A percentile compares a stretch with the other conserved stretches of the same genome.
These are phyloP conservation scores for Nymphalis c-album DNA, from an alignment of 2,888 invertebrate species.

Conservation along the genomic window DNA sequence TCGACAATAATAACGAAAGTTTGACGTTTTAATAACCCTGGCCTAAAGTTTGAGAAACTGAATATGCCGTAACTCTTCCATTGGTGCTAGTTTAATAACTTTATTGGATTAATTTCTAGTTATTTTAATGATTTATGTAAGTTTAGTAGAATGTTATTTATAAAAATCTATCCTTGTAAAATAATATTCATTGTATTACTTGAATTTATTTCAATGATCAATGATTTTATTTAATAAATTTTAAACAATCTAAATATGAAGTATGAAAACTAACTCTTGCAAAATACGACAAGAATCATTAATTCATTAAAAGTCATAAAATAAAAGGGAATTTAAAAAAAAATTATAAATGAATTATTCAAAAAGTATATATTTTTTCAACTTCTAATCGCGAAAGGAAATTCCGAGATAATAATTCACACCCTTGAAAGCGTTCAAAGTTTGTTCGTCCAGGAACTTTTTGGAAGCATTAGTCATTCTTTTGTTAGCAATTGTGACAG, in stretches of 20 bases:
- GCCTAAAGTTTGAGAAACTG: constrained; percentile 24
- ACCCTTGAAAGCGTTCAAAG: constrained; percentile 68
- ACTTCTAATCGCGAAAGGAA: constrained; percentile 51
- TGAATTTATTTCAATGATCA: no score
- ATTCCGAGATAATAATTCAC: constrained; percentile 71
- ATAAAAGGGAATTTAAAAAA: constrained; percentile 9
- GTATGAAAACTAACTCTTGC: no score
- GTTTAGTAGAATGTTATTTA: neutral
- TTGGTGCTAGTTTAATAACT: constrained; percentile 13
- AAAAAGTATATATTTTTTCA: constrained; percentile 27
- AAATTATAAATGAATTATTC: constrained; percentile 32
- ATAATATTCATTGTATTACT: no score
- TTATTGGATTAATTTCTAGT: constrained; percentile 12
- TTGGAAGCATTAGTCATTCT: constrained; percentile 77
- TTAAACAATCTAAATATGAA: no score
- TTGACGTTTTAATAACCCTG: constrained; percentile 29
- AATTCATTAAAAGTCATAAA: no score
- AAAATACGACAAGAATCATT: no score
- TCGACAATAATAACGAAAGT: constrained; percentile 38
- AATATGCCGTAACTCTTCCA: constrained; percentile 25
- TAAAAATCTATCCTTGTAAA: no score
- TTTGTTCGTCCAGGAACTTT: constrained; percentile 72
- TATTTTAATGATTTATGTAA: neutral
- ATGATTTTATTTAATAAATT: no score
- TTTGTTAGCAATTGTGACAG: constrained; percentile 66